A percentile compares a stretch with the other conserved stretches of the same genome.
These are phyloP conservation scores for Serilophus lunatus DNA, from an alignment of 2,113 vertebrate species.

Conservation along the genomic window DNA sequence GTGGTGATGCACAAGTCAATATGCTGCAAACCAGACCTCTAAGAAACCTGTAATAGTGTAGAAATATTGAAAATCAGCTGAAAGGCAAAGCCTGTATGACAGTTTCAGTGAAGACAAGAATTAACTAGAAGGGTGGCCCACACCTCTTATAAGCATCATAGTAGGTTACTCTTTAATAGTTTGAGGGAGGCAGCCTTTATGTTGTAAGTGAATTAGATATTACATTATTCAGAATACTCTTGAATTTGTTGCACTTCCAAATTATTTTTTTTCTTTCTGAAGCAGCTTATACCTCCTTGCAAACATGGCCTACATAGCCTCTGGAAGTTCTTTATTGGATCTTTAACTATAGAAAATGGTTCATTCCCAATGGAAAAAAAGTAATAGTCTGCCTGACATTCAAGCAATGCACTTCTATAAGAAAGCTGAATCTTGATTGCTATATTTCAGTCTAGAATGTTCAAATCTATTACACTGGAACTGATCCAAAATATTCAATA, in stretches of 20 bases:
- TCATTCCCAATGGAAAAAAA: neutral
- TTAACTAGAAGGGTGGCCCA: neutral
- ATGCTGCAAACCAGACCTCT: neutral
- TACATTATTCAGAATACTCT: neutral
- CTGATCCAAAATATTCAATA: neutral
- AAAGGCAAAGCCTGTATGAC: neutral
- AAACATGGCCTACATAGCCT: neutral
- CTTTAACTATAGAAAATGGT: neutral
- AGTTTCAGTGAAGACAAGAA: neutral
- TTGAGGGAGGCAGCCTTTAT: neutral
- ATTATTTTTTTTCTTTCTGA: neutral
- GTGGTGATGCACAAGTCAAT: neutral
- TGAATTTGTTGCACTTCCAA: neutral
- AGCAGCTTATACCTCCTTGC: neutral
- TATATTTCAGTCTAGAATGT: neutral
- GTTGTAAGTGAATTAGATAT: neutral
- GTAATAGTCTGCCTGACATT: neutral
- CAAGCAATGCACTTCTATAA: neutral
- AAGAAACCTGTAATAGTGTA: neutral
- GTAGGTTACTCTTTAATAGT: neutral
- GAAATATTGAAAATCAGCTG: neutral
- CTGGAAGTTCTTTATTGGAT: neutral
- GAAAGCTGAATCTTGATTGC: neutral
- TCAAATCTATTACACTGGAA: neutral
- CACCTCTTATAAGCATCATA: fast-evolving